These are phyloP conservation scores for Epizoanthus scotinus DNA, from an alignment of 92 coral and sea anemone species.

Conservation along the genomic window DNA sequence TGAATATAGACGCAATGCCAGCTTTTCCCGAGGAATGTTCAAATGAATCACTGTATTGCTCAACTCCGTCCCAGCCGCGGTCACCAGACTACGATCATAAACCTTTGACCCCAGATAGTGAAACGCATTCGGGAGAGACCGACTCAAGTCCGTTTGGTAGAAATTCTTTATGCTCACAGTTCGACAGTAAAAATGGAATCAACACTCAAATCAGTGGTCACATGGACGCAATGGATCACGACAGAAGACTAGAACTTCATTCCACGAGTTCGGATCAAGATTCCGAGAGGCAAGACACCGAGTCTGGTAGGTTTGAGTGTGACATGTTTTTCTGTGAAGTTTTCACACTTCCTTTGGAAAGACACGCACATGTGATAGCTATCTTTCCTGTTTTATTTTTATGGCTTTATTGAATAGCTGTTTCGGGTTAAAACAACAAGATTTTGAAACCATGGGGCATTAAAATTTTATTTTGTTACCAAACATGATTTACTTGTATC, in stretches of 20 bases:
- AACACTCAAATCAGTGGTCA: slow-evolving; percentile 20
- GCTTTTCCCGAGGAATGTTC: slow-evolving; percentile 87
- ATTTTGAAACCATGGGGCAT: slow-evolving; percentile 68
- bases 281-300: slow-evolving; percentile 80
- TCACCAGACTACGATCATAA: slow-evolving; percentile 65
- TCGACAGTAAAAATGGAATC: slow-evolving; percentile 34
- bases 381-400: not conserved
- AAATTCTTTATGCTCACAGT: slow-evolving; percentile 34
- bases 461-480: slow-evolving; percentile 77
- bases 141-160: slow-evolving; percentile 11
- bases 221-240: slow-evolving; percentile 38
- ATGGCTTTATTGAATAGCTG: slow-evolving; percentile 33
- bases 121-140: slow-evolving; percentile 52
- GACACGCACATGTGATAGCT: not conserved
- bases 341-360: not conserved
- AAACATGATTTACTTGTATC: slow-evolving; percentile 15
- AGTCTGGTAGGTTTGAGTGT: slow-evolving; percentile 79
- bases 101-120: slow-evolving; percentile 61
- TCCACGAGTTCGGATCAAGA: slow-evolving; percentile 65
- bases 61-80: slow-evolving; percentile 70
- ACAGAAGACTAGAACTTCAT: slow-evolving; percentile 44
- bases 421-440: slow-evolving; percentile 60
- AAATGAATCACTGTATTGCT: slow-evolving; percentile 87
- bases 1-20: slow-evolving; percentile 82
- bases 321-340: not conserved